Evolutionary conservation across 2,888 invertebrate species (phyloP), one percentile per base, ranked within the genome.

Genomic region (Nudaria mundana): DNA sequence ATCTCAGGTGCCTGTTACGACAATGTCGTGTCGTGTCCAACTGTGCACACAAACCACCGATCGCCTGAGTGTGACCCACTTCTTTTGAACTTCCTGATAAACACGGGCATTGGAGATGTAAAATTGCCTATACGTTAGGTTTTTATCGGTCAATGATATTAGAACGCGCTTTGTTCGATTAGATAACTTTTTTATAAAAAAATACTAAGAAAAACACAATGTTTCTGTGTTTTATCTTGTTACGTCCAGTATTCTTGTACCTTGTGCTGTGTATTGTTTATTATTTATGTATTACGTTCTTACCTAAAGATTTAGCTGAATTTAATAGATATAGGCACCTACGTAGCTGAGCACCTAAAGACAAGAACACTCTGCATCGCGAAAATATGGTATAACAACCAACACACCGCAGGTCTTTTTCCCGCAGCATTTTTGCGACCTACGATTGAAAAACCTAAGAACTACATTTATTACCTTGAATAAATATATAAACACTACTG

Each of bases 41-140:
- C 52, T 52, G 48, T 53, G 61, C 43, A 57, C 30, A 63, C 60
- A 14, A 15, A 20, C 49, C 18, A 11, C 23, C 11, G 34, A 14
- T 13, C 0, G 20, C 6, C 3, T 2, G 10, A 15, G 31, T 32
- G 37, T 68, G 67, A 63, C 66, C 66, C 64, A 69, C 44, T 61
- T 63, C 46, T 43, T 41, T 30, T 44, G 38, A 49, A 44, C 42
- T 53, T 48, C 37, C 45, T 31, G 47, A 51, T 50, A 53, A 55
- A 56, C 52, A 63, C 44, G 53, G 44, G 53, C 40, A 24, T 33
- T 30, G 14, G 3, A 8, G 26, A 29, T 31, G 23, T 33, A 28
- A 50, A 48, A 56, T 42, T 44, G 45, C 48, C 41, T 40, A 41
- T 37, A 22, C 25, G 30, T 39, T 5, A 15, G 15, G 31, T 20